Conservation (phyloP, 2,797 vertebrate species). For the Podarcis lilfordi region DNA sequence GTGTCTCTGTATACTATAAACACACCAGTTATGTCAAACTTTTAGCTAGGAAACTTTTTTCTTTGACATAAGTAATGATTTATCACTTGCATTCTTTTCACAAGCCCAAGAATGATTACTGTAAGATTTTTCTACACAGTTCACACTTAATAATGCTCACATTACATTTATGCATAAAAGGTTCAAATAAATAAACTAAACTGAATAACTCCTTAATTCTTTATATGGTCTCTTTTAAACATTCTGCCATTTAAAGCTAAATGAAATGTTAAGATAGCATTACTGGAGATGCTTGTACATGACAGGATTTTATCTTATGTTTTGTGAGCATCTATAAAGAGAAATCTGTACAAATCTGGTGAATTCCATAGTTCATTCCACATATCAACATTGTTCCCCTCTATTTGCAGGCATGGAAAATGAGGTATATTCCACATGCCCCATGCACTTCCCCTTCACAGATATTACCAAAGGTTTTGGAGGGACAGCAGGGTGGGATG, state of each 20-base stretch:
- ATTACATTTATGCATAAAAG: background rate
- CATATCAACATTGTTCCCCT: background rate
- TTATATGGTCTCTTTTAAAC: constrained; percentile 6
- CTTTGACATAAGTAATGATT: background rate
- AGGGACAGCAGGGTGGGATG: background rate
- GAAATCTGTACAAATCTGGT: background rate
- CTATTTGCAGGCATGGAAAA: background rate
- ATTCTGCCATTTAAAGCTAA: constrained; percentile 18
- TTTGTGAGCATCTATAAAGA: background rate
- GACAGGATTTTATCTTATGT: background rate
- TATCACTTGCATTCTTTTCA: background rate
- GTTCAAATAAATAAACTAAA: constrained; percentile 13
- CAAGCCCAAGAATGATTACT: background rate
- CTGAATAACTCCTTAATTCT: background rate
- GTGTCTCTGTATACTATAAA: background rate
- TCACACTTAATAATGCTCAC: background rate
- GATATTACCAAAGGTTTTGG: background rate
- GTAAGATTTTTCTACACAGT: background rate
- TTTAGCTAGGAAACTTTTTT: background rate
- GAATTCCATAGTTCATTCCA: background rate
- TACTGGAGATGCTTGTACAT: background rate
- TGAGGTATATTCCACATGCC: background rate
- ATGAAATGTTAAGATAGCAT: background rate
- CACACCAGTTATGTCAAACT: background rate
- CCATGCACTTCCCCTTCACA: background rate